phyloP scores from a whole-genome alignment of 2,888 invertebrate genomes.

The Ypsolopha sequella region DNA sequence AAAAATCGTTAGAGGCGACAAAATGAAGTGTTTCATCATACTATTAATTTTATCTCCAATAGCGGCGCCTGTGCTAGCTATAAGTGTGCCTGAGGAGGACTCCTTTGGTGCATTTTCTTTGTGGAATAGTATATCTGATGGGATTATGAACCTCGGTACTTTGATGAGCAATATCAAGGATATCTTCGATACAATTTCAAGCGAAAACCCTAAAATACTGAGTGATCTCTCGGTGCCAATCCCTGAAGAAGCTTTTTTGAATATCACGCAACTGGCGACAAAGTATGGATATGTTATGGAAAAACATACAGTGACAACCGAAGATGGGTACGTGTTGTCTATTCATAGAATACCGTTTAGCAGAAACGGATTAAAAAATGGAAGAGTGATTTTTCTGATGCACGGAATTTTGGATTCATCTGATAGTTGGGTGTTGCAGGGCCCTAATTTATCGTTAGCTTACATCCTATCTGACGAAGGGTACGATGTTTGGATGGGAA shows the following conservation, averaged over 20 bases:
- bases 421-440: slow-evolving; percentile 78
- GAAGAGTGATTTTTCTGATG: slow-evolving; percentile 74
- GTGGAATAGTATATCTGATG: background rate
- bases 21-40: background rate
- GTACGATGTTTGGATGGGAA: slow-evolving; percentile 87
- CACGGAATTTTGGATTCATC: slow-evolving; percentile 84
- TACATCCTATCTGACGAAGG: slow-evolving; percentile 75
- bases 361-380: slow-evolving; percentile 14
- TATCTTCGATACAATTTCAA: slow-evolving; percentile 9
- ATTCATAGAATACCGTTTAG: slow-evolving; percentile 33
- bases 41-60: background rate
- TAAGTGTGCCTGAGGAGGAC: background rate
- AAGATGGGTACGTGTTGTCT: slow-evolving; percentile 41
- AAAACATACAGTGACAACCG: slow-evolving; percentile 33
- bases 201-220: slow-evolving; percentile 1
- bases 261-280: slow-evolving; percentile 25
- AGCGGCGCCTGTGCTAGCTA: background rate
- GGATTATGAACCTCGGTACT: slow-evolving; percentile 1
- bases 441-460: slow-evolving; percentile 70
- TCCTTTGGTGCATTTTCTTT: background rate
- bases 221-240: slow-evolving; percentile 2
- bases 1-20: background rate
- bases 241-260: slow-evolving; percentile 29
- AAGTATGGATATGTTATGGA: slow-evolving; percentile 37
- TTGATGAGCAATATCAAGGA: slow-evolving; percentile 10